Percentiles rank a stretch among this genome's conserved stretches.
These are phyloP conservation scores for Tarsius wallacei DNA, from an alignment of 2,797 vertebrate species.

Conservation along the genomic window DNA sequence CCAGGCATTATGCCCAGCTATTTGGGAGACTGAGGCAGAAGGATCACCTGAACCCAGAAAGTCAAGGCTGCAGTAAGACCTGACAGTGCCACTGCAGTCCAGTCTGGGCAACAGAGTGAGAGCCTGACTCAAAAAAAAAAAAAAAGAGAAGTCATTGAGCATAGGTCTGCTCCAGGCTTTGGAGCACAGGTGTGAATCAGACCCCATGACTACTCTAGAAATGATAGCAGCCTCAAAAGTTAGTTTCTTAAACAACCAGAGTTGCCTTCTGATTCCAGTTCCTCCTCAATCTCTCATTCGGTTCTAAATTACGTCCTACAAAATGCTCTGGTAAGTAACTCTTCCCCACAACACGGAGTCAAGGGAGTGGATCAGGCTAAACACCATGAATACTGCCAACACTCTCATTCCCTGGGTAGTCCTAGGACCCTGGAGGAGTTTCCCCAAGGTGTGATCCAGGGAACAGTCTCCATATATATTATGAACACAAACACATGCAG, in stretches of 20 bases:
- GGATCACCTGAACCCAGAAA: too few relatives aligned
- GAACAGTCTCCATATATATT: neutral
- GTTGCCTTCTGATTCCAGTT: neutral
- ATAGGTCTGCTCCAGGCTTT: too few relatives aligned
- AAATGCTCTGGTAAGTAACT: neutral
- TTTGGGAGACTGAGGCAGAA: too few relatives aligned
- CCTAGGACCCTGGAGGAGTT: neutral
- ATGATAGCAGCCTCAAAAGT: neutral
- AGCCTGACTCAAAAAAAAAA: too few relatives aligned
- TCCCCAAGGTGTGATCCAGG: neutral
- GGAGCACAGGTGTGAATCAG: neutral
- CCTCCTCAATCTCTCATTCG: neutral
- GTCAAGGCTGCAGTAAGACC: too few relatives aligned
- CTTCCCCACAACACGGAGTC: neutral
- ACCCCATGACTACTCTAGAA: too few relatives aligned
- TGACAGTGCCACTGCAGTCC: too few relatives aligned
- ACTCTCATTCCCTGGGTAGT: neutral
- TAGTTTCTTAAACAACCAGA: neutral
- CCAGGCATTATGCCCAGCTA: too few relatives aligned
- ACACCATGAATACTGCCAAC: neutral
- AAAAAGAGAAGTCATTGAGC: neutral
- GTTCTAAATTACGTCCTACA: neutral
- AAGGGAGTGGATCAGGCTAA: neutral
- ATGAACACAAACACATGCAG: neutral
- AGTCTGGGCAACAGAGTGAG: too few relatives aligned